A percentile compares a stretch with the other conserved stretches of the same genome.
Evolutionary conservation across 2,797 vertebrate species (phyloP).

Genomic region (Scleropages formosus): DNA sequence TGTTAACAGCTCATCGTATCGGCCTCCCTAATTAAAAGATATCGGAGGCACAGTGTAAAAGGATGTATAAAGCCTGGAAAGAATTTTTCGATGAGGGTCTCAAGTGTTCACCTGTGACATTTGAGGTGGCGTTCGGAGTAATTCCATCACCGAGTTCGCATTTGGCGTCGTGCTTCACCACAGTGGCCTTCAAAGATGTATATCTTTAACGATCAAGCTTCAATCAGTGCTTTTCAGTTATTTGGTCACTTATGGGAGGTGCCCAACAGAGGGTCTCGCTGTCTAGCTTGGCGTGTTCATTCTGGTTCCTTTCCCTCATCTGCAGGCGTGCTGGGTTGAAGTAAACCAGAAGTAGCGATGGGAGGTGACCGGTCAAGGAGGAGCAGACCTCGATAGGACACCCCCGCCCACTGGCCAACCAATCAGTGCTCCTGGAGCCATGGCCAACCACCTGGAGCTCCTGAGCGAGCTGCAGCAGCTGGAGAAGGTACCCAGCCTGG

Average conservation of each 20-base stretch:
- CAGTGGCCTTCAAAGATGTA: background rate
- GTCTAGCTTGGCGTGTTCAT: background rate
- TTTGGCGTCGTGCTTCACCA: background rate
- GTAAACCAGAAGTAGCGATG: slow-evolving; percentile 41
- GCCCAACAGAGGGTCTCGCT: background rate
- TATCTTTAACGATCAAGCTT: too few species aligned
- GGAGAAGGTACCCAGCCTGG: slow-evolving; percentile 92
- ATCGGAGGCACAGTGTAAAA: background rate
- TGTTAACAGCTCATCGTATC: background rate
- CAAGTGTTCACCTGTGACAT: background rate
- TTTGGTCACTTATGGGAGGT: background rate
- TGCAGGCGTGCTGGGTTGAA: slow-evolving; percentile 39
- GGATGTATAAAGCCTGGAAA: background rate
- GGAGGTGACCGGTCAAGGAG: slow-evolving; percentile 55
- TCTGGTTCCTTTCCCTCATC: slow-evolving; percentile 17
- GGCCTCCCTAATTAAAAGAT: background rate
- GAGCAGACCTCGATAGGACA: slow-evolving; percentile 60
- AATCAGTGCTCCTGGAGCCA: slow-evolving; percentile 44
- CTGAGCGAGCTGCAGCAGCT: slow-evolving; percentile 92
- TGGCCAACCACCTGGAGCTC: slow-evolving; percentile 93
- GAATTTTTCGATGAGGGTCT: background rate
- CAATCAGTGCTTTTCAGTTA: background rate
- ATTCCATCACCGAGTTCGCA: too few species aligned
- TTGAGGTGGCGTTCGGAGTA: background rate
- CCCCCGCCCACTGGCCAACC: background rate